Evolutionary conservation across 2,797 vertebrate species (phyloP).

Genomic region (Gambelia wislizenii): DNA sequence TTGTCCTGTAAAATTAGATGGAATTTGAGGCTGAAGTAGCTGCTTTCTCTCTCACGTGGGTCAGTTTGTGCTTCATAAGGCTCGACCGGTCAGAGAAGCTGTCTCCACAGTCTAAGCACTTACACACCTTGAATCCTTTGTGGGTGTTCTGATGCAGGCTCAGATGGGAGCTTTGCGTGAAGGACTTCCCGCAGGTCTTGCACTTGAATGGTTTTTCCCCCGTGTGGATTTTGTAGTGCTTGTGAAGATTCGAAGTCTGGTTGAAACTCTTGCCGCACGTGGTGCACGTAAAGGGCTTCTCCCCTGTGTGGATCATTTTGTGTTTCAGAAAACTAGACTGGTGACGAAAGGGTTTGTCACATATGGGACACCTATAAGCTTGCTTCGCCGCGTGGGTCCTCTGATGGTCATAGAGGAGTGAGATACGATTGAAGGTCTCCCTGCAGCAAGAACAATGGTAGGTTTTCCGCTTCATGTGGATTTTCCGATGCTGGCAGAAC

Average conservation of each 20-base stretch:
- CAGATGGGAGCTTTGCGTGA: not conserved
- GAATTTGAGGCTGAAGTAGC: not conserved
- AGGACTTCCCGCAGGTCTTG: not conserved
- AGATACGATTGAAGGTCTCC: conserved; percentile 60
- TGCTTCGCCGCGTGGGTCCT: conserved; percentile 63
- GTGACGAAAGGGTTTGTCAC: conserved; percentile 57
- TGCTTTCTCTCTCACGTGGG: not conserved
- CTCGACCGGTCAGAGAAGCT: not conserved
- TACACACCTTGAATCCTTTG: not conserved
- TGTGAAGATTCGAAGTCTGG: conserved; percentile 5
- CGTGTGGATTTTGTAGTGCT: conserved; percentile 17
- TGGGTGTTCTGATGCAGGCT: not conserved
- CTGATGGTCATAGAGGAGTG: conserved; percentile 58
- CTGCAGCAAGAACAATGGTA: conserved; percentile 62
- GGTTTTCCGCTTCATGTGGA: conserved; percentile 61
- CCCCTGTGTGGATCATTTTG: conserved; percentile 19
- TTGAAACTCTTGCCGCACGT: conserved; percentile 13
- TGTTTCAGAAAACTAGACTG: conserved; percentile 66
- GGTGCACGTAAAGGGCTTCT: not conserved
- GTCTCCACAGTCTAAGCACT: not conserved
- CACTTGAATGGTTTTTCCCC: not conserved
- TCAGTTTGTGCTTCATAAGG: conserved; percentile 27
- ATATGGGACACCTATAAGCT: conserved; percentile 29
- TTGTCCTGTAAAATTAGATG: not conserved
- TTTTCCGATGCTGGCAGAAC: conserved; percentile 47